These are phyloP conservation scores for Apodemia mormo DNA, from an alignment of 2,888 invertebrate genomes.

Conservation along the genomic window DNA sequence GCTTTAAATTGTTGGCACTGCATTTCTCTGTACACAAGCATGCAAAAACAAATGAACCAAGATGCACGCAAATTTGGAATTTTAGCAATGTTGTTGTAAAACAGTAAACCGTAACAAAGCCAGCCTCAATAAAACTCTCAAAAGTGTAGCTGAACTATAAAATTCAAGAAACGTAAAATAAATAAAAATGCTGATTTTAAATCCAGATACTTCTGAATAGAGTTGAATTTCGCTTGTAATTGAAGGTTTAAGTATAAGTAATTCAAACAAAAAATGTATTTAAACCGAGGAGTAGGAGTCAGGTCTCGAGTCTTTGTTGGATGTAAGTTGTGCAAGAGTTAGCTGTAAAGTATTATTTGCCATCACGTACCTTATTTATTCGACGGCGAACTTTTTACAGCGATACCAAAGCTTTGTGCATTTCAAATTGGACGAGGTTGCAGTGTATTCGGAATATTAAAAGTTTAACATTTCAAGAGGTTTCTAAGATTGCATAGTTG, in stretches of 20 bases:
- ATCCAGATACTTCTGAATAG: background rate
- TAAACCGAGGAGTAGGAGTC: conserved; percentile 4
- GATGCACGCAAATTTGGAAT: no score
- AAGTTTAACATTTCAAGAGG: conserved; percentile 13
- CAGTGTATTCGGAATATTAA: conserved; percentile 10
- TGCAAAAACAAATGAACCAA: no score
- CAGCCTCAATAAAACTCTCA: background rate
- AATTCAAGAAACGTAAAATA: background rate
- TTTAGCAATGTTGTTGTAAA: no score
- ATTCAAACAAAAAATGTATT: conserved; percentile 19
- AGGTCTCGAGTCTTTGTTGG: conserved; percentile 16
- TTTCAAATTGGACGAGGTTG: conserved; percentile 7
- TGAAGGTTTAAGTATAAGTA: background rate
- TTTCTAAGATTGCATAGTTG: conserved; percentile 2
- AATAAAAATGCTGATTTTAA: background rate
- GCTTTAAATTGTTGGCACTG: no score
- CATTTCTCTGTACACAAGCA: no score
- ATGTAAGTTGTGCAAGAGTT: conserved; percentile 16
- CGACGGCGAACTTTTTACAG: conserved; percentile 11
- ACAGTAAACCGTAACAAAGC: background rate
- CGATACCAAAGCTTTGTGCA: conserved; percentile 18
- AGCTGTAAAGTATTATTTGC: conserved; percentile 18
- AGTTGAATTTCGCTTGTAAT: background rate
- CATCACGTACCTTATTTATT: conserved; percentile 19
- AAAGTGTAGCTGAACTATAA: conserved; percentile 4